Evolutionary conservation across 2,797 vertebrate genomes (phyloP).

Genomic region (Pyrocephalus nanus): DNA sequence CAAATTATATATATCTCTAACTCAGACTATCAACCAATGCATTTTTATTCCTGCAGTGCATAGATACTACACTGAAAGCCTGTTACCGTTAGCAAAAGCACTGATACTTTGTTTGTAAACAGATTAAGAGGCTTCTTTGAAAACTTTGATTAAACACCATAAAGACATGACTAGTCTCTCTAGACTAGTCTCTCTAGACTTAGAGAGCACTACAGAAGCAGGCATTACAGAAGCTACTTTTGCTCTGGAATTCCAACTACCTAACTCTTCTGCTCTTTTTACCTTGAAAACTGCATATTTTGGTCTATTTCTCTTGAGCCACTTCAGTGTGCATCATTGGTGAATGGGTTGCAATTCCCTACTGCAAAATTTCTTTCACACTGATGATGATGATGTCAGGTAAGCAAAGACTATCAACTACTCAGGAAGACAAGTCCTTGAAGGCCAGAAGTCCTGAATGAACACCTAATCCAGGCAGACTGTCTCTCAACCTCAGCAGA

Average conservation of each 20-base stretch:
- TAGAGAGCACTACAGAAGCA: background rate
- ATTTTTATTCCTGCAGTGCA: background rate
- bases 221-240: background rate
- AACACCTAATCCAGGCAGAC: background rate
- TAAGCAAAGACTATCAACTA: background rate
- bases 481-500: background rate
- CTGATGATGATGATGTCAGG: background rate
- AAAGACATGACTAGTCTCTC: background rate
- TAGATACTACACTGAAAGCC: background rate
- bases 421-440: background rate
- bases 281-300: background rate
- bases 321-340: background rate
- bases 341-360: background rate
- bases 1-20: background rate
- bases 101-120: background rate
- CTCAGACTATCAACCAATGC: background rate
- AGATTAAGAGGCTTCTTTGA: slow-evolving; percentile 3
- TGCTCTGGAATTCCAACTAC: background rate
- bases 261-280: background rate
- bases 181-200: background rate
- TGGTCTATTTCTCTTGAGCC: background rate
- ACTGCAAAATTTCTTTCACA: background rate
- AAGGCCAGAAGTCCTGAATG: background rate
- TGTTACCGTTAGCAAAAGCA: background rate
- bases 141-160: background rate